Base-by-base conservation (phyloP, 2,888 invertebrate genomes). In the Euplexia lucipara region DNA sequence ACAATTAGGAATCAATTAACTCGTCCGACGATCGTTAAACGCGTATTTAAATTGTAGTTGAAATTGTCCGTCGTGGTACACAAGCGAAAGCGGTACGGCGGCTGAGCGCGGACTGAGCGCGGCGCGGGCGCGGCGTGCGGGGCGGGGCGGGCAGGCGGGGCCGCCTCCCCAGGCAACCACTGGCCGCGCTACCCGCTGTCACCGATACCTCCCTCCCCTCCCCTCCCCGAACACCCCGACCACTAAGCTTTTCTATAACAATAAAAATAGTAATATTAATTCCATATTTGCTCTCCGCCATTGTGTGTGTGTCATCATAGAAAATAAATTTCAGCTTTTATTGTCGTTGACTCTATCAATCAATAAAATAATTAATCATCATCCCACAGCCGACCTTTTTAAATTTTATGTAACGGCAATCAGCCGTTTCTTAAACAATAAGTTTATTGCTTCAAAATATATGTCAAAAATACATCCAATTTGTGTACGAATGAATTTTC, bases 131-230 rank as follows among this genome's bases (percentile, higher is more conserved):
- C 83, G 86, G 88, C 77, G 86, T 65, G 81, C 79, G 76, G 87
- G 83, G 88, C 86, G 86, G 87, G 87, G 89, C 84, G 89, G 86
- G 84, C 83, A 69, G 78, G 83, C 77, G 75, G 81, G 73, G 79
- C 82, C 83, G 84, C 85, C 88, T 84, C 87, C 89, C 91, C 87
- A 47, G 58, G 79, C 92, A 87, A 83, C 91, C 92, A 92, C 90
- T 92, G 86, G 89, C 86, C 88, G 89, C 86, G 81, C 89, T 88
- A 87, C 93, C 93, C 92, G 92, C 93, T 91, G 92, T 89, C 90
- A 88, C 91, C 87, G 82, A 70, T 73, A 77, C 82, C 85, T 80
- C 83, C 84, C 85, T 78, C 83, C 85, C 88, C 87, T 82, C 87
- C 84, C 81, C 65, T 44, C 77, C 78, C 75, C 79, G 71, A 75